Conservation (phyloP, 2,888 invertebrate genomes). For the Amiota mariae region DNA sequence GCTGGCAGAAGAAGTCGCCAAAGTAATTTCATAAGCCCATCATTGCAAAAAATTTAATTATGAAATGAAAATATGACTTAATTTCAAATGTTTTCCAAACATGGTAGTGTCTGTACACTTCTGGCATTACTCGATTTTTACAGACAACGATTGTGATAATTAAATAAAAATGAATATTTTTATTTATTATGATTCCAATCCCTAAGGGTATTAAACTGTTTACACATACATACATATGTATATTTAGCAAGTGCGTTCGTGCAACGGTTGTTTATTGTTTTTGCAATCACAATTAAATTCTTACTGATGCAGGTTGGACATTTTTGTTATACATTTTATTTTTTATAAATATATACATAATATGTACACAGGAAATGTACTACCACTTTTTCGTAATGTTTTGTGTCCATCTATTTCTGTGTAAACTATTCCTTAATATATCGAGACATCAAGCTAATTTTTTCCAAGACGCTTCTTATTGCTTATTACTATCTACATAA, state of each 20-base stretch:
- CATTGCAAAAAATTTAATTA: slow-evolving; percentile 27
- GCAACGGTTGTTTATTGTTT: slow-evolving; percentile 67
- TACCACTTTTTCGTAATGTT: no score
- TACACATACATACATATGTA: background rate
- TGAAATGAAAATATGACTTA: background rate
- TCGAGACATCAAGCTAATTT: no score
- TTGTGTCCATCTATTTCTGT: no score
- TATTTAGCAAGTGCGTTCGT: slow-evolving; percentile 34
- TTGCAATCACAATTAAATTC: slow-evolving; percentile 64
- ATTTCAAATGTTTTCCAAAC: no score
- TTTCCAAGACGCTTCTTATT: no score
- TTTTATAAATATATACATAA: background rate
- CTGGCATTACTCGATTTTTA: slow-evolving; percentile 18
- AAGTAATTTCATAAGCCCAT: background rate
- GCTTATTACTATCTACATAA: no score
- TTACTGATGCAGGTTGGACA: slow-evolving; percentile 13
- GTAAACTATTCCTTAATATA: no score
- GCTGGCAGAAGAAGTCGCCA: background rate
- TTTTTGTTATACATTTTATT: slow-evolving; percentile 36
- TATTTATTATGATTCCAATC: slow-evolving; percentile 37
- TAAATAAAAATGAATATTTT: slow-evolving; percentile 55
- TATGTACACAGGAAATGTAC: background rate
- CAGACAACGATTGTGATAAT: slow-evolving; percentile 53
- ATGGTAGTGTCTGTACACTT: slow-evolving; percentile 4
- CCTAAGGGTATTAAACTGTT: slow-evolving; percentile 46